A percentile compares a stretch with the other conserved stretches of the same genome.
phyloP scores from a whole-genome alignment of 2,888 invertebrate genomes.

The Heterodera filipjevi region DNA sequence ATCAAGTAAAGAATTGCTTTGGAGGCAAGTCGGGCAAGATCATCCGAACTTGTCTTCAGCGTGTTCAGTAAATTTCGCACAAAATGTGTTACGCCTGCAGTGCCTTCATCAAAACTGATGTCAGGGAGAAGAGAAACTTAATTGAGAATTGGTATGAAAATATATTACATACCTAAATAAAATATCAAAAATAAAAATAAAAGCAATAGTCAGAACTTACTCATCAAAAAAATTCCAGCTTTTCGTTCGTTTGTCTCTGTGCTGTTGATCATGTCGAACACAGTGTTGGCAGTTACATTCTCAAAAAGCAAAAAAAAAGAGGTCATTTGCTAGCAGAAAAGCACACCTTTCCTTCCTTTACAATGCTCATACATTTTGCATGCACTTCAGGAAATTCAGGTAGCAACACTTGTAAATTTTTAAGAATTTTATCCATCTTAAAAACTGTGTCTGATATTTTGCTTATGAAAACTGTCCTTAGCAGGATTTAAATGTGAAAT shows the following conservation, averaged over 20 bases:
- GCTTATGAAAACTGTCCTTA: too few relatives aligned
- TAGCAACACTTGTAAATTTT: slow-evolving; percentile 24
- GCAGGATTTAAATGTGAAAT: too few relatives aligned
- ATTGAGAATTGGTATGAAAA: slow-evolving; percentile 53
- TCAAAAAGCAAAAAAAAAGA: neutral
- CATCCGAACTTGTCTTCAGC: slow-evolving; percentile 47
- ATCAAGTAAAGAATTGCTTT: slow-evolving; percentile 89
- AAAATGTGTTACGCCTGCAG: slow-evolving; percentile 80
- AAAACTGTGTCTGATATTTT: too few relatives aligned
- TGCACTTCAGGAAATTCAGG: slow-evolving; percentile 23
- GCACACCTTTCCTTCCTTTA: slow-evolving; percentile 18
- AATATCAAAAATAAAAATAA: neutral
- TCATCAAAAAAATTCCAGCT: slow-evolving; percentile 54
- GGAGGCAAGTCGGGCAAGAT: slow-evolving; percentile 92
- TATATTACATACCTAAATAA: too few relatives aligned
- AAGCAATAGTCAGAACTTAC: slow-evolving; percentile 27
- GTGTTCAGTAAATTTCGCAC: slow-evolving; percentile 78
- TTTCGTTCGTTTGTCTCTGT: slow-evolving; percentile 42
- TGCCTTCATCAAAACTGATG: slow-evolving; percentile 78
- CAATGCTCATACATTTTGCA: slow-evolving; percentile 12
- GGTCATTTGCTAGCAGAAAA: neutral
- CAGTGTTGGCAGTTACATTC: slow-evolving; percentile 16
- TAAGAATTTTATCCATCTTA: slow-evolving; percentile 25
- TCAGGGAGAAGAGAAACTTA: slow-evolving; percentile 83
- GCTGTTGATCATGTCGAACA: slow-evolving; percentile 36